Evolutionary conservation across 2,113 vertebrate species (phyloP), one percentile per base, ranked within the genome.

Genomic region (Malurus elegans): DNA sequence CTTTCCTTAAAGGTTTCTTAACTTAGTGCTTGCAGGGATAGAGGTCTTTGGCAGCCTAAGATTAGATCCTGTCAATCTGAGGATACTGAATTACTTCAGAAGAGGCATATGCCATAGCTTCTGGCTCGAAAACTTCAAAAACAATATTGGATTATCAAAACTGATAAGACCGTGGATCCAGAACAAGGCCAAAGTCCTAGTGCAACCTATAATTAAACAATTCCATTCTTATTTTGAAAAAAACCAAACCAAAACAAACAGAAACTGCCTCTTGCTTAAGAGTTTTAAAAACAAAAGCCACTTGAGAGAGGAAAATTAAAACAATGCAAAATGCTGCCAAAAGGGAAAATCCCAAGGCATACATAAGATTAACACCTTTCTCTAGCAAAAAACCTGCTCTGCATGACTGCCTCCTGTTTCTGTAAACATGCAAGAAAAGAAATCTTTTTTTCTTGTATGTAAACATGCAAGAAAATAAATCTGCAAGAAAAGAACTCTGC

Each of bases 201-300:
- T 12, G 32, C 40, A 74, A 29, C 24, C 78, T 79, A 62, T 83
- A 95, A 95, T 89, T 82, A 94, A 95, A 90, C 70, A 86, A 79
- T 82, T 82, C 84, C 79, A 84, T 60, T 88, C 58, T 67, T 88
- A 71, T 62, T 90, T 87, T 38, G 47, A 25, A 85, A 88, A 88
- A 90, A 78, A 91, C 9, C 11, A 82, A 84, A 72, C 5, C 44
- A 92, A 95, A 95, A 38, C 79, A 96, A 89, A 92, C 64, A 93
- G 71, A 96, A 95, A 85, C 80, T 85, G 45, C 36, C 92, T 80
- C 88, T 89, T 93, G 78, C 84, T 47, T 64, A 95, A 82, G 31
- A n/a, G 61, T 87, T 96, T 90, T 66, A 76, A 86, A 90, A 96
- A 96, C 76, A 96, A 89, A 94, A 91, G 76, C 38, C 78, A 86